phyloP scores from a whole-genome alignment of 2,797 vertebrate species.

The Danio jaintianensis region DNA sequence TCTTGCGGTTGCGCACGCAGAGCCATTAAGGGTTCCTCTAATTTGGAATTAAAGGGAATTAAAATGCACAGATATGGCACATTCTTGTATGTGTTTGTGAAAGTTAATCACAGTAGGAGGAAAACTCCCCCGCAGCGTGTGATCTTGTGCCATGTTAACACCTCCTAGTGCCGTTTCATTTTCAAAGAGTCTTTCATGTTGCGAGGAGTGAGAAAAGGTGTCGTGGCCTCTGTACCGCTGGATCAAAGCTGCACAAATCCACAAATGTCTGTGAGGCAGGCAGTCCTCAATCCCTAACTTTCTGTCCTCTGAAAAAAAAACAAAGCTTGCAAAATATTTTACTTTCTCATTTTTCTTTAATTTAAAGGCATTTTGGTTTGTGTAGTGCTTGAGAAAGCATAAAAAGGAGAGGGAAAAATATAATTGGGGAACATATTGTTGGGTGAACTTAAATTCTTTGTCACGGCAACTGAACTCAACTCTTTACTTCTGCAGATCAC shows the following conservation, averaged over 20 bases:
- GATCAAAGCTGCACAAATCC: constrained; percentile 57
- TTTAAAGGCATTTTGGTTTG: constrained; percentile 8
- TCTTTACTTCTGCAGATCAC: background rate
- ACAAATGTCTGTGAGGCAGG: constrained; percentile 39
- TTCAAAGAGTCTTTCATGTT: constrained; percentile 56
- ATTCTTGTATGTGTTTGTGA: constrained; percentile 42
- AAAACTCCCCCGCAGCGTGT: constrained; percentile 26
- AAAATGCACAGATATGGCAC: constrained; percentile 36
- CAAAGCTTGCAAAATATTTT: constrained; percentile 16
- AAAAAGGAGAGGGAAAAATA: background rate
- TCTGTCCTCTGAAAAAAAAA: background rate
- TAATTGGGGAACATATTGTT: background rate
- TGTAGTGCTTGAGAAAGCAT: constrained; percentile 16
- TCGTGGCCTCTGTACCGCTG: constrained; percentile 42
- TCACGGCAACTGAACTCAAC: no score
- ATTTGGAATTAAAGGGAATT: constrained; percentile 42
- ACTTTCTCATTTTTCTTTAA: constrained; percentile 19
- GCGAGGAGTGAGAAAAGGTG: constrained; percentile 41
- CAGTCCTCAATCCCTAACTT: constrained; percentile 14
- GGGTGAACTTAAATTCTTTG: background rate
- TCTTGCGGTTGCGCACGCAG: background rate
- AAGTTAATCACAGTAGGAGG: constrained; percentile 51
- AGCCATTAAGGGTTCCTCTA: constrained; percentile 13
- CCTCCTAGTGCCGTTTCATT: constrained; percentile 49
- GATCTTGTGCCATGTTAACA: constrained; percentile 51